Base-by-base conservation (phyloP, 2,113 vertebrate species). In the Orycteropus afer region DNA sequence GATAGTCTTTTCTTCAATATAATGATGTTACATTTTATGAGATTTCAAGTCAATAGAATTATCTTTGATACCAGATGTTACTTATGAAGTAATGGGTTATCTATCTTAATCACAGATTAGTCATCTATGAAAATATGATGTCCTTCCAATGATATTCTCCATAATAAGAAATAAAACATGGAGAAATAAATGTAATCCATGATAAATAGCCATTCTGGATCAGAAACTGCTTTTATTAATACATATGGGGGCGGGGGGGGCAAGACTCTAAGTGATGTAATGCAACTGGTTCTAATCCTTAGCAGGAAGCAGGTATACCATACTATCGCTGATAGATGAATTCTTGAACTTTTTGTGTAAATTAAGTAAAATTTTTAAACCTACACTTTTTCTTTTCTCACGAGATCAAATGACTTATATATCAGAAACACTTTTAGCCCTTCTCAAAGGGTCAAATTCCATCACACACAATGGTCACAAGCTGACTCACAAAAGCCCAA, bases 61-160 rank as follows among this genome's bases (percentile, higher is more conserved):
- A 97, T 96, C 90, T 93, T 94, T 92, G 95, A 93, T 92, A 90
- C 97, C 97, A 97, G 97, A 97, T 97, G 97, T 96, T 97, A 96
- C 97, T 96, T 83, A 86, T 59, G 90, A 97, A 97, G 67, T 49
- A 97, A 93, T 84, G 37, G 51, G 67, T 83, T 45, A 97, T 96
- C 88, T 92, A 47, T 97, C 95, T 97, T 97, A 95, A 97, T 97
- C 95, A 88, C 51, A 85, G 90, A 95, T 95, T 92, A 97, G 97
- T 95, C 96, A 95, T 96, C 97, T 96, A 93, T 96, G 97, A 96
- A 97, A 97, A 61, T 92, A 92, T 96, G 95, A 95, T 97, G 40
- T 88, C 85, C 96, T 95, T 86, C 55, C 93, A 95, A 83, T 93
- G 93, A 97, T 94, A 51, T 71, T 95, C 81, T 86, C 93, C 49